Evolutionary conservation across 2,113 vertebrate genomes (phyloP).

Genomic region (Arvicanthis niloticus): DNA sequence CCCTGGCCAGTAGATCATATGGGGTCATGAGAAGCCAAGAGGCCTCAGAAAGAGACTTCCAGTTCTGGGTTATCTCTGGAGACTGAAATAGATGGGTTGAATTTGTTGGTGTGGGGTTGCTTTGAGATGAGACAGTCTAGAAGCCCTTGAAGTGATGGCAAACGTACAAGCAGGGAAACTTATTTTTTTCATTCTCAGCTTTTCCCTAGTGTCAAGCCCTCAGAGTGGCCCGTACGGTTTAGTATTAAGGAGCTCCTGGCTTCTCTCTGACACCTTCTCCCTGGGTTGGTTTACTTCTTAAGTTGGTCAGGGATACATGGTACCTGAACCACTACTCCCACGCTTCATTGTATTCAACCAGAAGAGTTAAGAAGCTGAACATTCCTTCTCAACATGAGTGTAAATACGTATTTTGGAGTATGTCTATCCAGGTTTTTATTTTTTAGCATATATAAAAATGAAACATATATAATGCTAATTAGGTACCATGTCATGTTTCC

Average conservation of each 20-base stretch:
- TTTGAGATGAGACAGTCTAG: constrained; percentile 6
- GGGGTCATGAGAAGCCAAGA: not conserved
- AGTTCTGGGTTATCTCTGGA: not conserved
- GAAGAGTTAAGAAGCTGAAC: not conserved
- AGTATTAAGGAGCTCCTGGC: not conserved
- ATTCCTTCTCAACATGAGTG: not conserved
- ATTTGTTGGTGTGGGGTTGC: not conserved
- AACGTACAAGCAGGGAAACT: not conserved
- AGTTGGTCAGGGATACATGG: not conserved
- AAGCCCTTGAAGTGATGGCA: not conserved
- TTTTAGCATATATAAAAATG: not conserved
- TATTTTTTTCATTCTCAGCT: not conserved
- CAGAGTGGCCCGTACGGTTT: not conserved
- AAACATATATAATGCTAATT: not conserved
- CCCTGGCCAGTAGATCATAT: not conserved
- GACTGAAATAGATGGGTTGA: not conserved
- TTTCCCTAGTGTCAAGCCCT: not conserved
- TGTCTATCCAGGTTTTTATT: not conserved
- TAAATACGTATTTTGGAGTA: not conserved
- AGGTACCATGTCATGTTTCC: not conserved
- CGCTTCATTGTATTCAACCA: not conserved
- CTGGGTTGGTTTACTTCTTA: not conserved
- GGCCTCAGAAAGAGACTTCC: not conserved
- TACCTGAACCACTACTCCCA: not conserved
- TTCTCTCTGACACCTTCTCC: not conserved